These are phyloP conservation scores for Notodonta ziczac DNA, from an alignment of 2,888 invertebrate species.

Conservation along the genomic window DNA sequence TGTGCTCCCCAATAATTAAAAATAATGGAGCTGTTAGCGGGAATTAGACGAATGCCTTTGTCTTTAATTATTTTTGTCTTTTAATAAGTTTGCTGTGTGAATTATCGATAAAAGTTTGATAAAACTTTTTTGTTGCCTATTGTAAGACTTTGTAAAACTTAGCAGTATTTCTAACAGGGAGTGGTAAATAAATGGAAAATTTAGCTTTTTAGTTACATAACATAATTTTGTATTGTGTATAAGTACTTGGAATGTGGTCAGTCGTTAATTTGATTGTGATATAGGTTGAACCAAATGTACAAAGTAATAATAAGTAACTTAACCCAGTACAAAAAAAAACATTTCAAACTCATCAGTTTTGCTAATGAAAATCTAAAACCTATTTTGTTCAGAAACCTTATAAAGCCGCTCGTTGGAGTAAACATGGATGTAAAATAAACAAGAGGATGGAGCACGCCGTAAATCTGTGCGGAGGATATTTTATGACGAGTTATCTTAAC, in stretches of 20 bases:
- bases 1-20: neutral
- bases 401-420: neutral
- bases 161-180: neutral
- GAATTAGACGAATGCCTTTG: neutral
- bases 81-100: neutral
- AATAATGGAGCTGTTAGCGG: neutral
- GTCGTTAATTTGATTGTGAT: no score
- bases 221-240: no score
- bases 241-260: no score
- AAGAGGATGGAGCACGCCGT: neutral
- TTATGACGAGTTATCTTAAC: neutral
- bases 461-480: neutral
- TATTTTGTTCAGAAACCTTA: conserved; percentile 4
- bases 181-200: neutral
- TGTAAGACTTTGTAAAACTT: neutral
- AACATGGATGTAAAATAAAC: neutral
- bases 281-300: no score
- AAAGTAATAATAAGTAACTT: no score
- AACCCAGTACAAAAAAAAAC: neutral
- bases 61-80: neutral
- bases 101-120: neutral
- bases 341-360: conserved; percentile 3
- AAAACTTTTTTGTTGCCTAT: neutral
- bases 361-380: conserved; percentile 5
- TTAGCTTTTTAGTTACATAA: no score